A percentile compares a stretch with the other conserved stretches of the same genome.
Evolutionary conservation across 2,888 invertebrate genomes (phyloP).

Genomic region (Yponomeuta sedellus): DNA sequence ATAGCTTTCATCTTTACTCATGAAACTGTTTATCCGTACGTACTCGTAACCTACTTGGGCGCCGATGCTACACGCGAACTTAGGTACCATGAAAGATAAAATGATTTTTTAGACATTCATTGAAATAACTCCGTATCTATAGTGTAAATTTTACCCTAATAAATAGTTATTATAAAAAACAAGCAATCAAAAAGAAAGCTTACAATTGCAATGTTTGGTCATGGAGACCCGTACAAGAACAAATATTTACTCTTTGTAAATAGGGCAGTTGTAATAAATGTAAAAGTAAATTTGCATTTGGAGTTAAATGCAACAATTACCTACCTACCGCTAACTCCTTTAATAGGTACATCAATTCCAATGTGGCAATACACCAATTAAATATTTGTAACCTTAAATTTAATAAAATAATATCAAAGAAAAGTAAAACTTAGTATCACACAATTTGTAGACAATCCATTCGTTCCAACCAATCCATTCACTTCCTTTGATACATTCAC

Average conservation of each 20-base stretch:
- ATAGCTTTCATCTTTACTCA: no score
- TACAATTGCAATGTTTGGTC: slow-evolving; percentile 5
- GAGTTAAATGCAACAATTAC: background rate
- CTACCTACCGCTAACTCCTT: background rate
- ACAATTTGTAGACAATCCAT: background rate
- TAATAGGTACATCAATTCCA: slow-evolving; percentile 8
- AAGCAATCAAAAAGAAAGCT: slow-evolving; percentile 4
- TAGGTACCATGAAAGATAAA: no score
- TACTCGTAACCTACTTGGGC: no score
- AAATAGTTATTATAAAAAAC: background rate
- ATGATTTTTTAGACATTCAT: no score
- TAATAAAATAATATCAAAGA: slow-evolving; percentile 15
- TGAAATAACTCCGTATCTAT: background rate
- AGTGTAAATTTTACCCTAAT: background rate
- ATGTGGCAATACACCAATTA: background rate
- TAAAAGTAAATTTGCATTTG: background rate
- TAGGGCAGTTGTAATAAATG: background rate
- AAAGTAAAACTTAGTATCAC: slow-evolving; percentile 17
- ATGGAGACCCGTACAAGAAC: slow-evolving; percentile 1
- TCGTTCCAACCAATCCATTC: no score
- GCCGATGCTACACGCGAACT: no score
- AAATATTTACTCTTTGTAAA: background rate
- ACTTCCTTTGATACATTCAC: background rate
- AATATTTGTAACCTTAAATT: background rate
- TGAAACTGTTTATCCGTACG: no score